These are phyloP conservation scores for Stichopus chloronotus DNA, from an alignment of 35 echinoderm and acorn worm species.

Conservation along the genomic window DNA sequence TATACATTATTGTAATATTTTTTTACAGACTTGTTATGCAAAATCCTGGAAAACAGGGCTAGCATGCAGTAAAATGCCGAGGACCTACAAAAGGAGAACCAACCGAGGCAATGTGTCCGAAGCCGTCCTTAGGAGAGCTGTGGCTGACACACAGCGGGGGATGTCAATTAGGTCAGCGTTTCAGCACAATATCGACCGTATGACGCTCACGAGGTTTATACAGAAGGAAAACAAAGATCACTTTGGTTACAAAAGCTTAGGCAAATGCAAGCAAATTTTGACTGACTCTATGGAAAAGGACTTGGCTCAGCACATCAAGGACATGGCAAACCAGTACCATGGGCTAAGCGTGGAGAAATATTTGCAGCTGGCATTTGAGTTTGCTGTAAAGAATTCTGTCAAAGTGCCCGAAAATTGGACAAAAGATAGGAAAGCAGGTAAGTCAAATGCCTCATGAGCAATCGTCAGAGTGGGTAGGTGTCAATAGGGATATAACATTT, in stretches of 20 bases:
- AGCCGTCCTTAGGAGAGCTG: constrained; percentile 25
- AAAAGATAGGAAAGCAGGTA: constrained; percentile 46
- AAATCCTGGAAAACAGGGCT: constrained; percentile 24
- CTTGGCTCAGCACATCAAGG: constrained; percentile 28
- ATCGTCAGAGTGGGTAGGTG: constrained; percentile 31
- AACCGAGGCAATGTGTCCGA: background rate
- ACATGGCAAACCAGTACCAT: constrained; percentile 53
- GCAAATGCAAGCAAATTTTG: constrained; percentile 34
- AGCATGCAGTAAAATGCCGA: constrained; percentile 18
- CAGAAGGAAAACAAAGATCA: constrained; percentile 34
- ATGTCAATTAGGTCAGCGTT: constrained; percentile 38
- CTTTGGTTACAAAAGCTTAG: constrained; percentile 51
- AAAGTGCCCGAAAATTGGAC: constrained; percentile 32
- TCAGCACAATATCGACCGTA: constrained; percentile 33
- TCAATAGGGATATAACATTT: constrained; percentile 13
- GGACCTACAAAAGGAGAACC: constrained; percentile 27
- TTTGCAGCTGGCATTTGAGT: constrained; percentile 41
- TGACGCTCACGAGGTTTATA: constrained; percentile 45
- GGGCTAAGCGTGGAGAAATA: constrained; percentile 38
- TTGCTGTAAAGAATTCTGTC: constrained; percentile 42
- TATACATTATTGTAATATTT: constrained; percentile 27
- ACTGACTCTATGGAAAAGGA: constrained; percentile 44
- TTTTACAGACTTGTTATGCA: constrained; percentile 30
- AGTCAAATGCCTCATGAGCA: constrained; percentile 27
- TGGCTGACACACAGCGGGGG: constrained; percentile 21